Base-by-base conservation (phyloP, 2,888 invertebrate genomes). In the Apamea crenata region DNA sequence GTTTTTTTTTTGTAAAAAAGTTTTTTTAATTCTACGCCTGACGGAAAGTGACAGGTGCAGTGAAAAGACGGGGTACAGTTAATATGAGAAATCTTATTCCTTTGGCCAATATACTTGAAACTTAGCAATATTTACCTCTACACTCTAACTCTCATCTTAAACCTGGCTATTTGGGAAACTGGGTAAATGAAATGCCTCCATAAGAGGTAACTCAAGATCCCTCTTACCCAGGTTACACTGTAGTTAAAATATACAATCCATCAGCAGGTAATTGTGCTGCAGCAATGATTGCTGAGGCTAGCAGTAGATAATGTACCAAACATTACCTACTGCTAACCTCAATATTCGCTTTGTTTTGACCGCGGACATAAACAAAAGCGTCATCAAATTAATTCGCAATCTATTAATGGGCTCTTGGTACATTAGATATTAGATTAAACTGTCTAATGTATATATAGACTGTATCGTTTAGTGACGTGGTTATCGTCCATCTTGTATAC, bases 311-410 rank as follows among this genome's bases (percentile, higher is more conserved):
- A 61, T 29, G 16, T 32, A 29, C 16, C 29, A 8, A 16, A 61
- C 3, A 63, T 63, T n/a, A 32, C 18, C 4, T 25, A 47, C n/a
- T 29, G 18, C 29, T 50, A 21, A 36, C 16, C 63, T 25, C 56
- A 36, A 47, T 47, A 32, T 14, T 47, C 47, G 29, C 40, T 47
- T 44, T 44, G 56, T 53, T 74, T 47, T 32, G 59, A 14, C 29
- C 21, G 21, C 29, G 32, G n/a, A 32, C 61, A 78, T 53, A 59
- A 56, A 84, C 74, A 50, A 63, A 74, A 36, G 44, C 44, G n/a
- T 63, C 84, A 82, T 82, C 84, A 74, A 84, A 74, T 84, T 84
- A 82, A 59, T 74, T 84, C 61, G 74, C 81, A 82, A 82, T 82
- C 84, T 53, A 82, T 84, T 82, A 80, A 84, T 69, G 84, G 61